Conservation (phyloP, 2,113 vertebrate species). For the Hepsetus odoe region DNA sequence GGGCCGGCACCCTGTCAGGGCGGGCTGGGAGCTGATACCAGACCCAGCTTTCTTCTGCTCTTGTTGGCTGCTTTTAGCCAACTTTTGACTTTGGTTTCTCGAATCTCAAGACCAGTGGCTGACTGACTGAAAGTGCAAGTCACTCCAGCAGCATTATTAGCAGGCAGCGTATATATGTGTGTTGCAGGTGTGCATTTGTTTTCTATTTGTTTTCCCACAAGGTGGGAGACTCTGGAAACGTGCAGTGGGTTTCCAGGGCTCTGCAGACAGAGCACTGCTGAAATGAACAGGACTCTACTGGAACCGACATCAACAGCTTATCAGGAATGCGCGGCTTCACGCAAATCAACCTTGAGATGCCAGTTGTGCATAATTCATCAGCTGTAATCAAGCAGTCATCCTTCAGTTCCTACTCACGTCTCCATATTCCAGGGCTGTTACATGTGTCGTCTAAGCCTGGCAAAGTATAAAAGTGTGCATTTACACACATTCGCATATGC, state of each 20-base stretch:
- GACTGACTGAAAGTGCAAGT: conserved; percentile 3
- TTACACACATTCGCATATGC: conserved; percentile 67
- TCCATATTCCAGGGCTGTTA: conserved; percentile 61
- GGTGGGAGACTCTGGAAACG: not conserved
- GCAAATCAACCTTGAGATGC: conserved; percentile 57
- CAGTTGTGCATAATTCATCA: conserved; percentile 63
- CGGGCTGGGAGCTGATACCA: not conserved
- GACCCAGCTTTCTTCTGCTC: not conserved
- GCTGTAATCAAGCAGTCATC: conserved; percentile 64
- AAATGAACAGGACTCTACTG: conserved; percentile 45
- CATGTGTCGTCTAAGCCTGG: conserved; percentile 68
- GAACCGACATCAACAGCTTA: conserved; percentile 3
- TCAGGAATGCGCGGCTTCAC: conserved; percentile 42
- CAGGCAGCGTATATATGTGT: not conserved
- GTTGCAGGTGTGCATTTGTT: not conserved
- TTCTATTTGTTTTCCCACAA: conserved; percentile 26
- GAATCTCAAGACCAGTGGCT: conserved; percentile 3
- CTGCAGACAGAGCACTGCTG: not conserved
- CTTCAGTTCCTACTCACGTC: conserved; percentile 56
- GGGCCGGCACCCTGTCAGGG: not conserved
- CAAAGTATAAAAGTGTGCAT: conserved; percentile 20
- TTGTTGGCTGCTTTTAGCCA: not conserved
- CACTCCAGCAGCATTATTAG: not conserved
- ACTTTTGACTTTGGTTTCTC: not conserved
- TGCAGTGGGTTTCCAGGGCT: not conserved